phyloP scores from a whole-genome alignment of 2,797 vertebrate species.

The Limosa lapponica region DNA sequence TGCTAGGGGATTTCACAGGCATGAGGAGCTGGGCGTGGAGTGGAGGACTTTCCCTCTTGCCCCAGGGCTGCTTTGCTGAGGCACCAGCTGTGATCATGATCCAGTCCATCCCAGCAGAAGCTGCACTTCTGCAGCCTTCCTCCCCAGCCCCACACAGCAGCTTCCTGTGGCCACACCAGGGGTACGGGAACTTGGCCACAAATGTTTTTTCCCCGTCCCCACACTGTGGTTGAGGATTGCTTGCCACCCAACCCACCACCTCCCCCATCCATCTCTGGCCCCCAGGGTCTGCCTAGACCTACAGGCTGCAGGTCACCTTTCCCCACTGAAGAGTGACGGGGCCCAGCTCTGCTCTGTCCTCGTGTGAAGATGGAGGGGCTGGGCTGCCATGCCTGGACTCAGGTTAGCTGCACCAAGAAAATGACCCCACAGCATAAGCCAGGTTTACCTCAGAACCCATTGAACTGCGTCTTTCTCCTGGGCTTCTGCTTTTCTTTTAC shows the following conservation, averaged over 20 bases:
- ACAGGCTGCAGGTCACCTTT: not conserved
- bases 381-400: not conserved
- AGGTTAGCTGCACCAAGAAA: not conserved
- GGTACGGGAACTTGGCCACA: not conserved
- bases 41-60: not conserved
- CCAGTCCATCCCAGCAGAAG: not conserved
- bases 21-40: not conserved
- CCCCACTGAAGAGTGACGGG: not conserved
- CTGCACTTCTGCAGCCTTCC: not conserved
- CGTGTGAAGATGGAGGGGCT: not conserved
- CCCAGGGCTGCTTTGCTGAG: not conserved
- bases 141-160: not conserved
- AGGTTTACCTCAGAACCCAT: conserved; percentile 89
- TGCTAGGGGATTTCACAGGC: conserved; percentile 54
- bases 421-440: not conserved
- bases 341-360: not conserved
- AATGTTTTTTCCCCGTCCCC: not conserved
- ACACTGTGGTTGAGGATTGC: accelerated
- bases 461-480: conserved; percentile 85
- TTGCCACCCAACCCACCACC: not conserved
- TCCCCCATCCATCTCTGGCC: not conserved
- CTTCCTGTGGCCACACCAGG: not conserved
- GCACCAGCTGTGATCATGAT: accelerated
- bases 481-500: conserved; percentile 89
- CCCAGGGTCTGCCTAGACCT: accelerated